These are phyloP conservation scores for Bibio marci DNA, from an alignment of 2,888 invertebrate species.

Conservation along the genomic window DNA sequence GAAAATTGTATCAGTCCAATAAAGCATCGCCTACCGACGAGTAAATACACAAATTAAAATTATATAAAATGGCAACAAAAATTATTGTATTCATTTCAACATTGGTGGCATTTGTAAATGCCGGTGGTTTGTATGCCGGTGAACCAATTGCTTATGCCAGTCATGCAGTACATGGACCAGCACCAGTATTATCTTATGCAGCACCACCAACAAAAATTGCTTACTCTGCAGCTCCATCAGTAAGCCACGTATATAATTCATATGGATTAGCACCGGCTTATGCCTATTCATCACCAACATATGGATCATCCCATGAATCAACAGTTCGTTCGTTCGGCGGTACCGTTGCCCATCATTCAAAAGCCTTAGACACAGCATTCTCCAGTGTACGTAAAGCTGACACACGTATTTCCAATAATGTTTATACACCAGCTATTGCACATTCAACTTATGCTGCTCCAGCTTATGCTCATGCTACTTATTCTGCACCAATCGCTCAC, in stretches of 20 bases:
- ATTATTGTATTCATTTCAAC: slow-evolving; percentile 38
- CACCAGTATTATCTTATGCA: slow-evolving; percentile 16
- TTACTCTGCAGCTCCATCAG: slow-evolving; percentile 29
- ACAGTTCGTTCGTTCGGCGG: slow-evolving; percentile 38
- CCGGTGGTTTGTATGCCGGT: no score
- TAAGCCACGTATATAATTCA: slow-evolving; percentile 14
- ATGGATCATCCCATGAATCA: slow-evolving; percentile 36
- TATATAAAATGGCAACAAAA: slow-evolving; percentile 27
- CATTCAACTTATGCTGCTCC: slow-evolving; percentile 13
- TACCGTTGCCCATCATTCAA: slow-evolving; percentile 38
- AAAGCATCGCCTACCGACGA: no score
- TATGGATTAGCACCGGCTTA: slow-evolving; percentile 12
- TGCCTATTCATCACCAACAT: slow-evolving; percentile 17
- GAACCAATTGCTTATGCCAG: slow-evolving; percentile 41
- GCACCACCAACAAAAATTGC: slow-evolving; percentile 9
- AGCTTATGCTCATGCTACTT: neutral
- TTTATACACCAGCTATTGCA: slow-evolving; percentile 30
- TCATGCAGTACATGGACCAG: slow-evolving; percentile 36
- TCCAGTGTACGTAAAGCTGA: slow-evolving; percentile 41
- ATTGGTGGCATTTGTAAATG: no score
- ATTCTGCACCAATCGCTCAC: slow-evolving; percentile 21
- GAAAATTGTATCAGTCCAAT: no score
- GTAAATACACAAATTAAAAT: no score
- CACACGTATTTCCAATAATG: slow-evolving; percentile 39
- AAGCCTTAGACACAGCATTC: slow-evolving; percentile 40